phyloP scores from a whole-genome alignment of 1,140 invertebrate genomes.

The Calliopsis andreniformis region DNA sequence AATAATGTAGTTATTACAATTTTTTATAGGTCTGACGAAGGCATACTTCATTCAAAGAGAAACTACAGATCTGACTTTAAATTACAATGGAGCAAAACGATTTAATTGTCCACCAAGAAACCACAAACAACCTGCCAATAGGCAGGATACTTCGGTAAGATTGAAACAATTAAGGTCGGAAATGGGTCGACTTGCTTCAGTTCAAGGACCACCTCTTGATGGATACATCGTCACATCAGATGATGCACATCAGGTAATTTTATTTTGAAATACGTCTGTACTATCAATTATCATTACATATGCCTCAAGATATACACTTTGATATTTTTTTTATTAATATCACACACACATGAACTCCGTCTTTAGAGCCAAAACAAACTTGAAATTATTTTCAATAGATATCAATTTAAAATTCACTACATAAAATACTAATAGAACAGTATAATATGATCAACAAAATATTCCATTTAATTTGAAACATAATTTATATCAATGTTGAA shows the following conservation, averaged over 20 bases:
- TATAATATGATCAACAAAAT: no score
- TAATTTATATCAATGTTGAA: background rate
- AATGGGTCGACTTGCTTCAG: slow-evolving; percentile 84
- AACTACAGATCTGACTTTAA: slow-evolving; percentile 41
- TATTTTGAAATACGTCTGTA: no score
- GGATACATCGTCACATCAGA: slow-evolving; percentile 89
- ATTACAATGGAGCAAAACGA: slow-evolving; percentile 72
- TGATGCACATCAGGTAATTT: slow-evolving; percentile 89
- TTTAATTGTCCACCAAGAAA: slow-evolving; percentile 62
- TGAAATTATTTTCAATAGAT: no score
- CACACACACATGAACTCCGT: no score
- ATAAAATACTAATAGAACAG: no score
- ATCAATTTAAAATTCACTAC: no score
- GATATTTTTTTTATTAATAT: no score
- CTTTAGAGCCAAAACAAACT: no score
- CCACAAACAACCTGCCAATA: slow-evolving; percentile 69
- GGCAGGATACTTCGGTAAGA: slow-evolving; percentile 77
- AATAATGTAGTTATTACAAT: slow-evolving; percentile 16
- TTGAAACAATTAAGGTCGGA: slow-evolving; percentile 84
- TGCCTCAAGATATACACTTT: no score
- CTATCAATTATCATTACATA: no score
- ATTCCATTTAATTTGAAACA: background rate
- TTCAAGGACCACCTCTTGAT: slow-evolving; percentile 85
- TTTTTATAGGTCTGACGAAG: slow-evolving; percentile 57
- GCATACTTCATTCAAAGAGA: slow-evolving; percentile 33